Evolutionary conservation across 2,888 invertebrate genomes (phyloP).

Genomic region (Tortrix viridana): DNA sequence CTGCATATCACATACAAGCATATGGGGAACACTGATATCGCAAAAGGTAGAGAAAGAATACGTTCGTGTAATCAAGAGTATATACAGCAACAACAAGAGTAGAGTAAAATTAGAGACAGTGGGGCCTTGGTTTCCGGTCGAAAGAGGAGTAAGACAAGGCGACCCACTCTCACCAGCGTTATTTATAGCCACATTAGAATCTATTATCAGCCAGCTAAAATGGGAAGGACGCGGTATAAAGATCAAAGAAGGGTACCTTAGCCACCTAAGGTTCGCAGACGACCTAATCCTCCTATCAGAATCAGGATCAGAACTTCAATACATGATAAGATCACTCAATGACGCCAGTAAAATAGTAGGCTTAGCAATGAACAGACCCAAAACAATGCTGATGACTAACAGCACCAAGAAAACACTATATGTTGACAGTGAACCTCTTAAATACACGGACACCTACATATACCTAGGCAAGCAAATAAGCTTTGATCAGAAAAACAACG

Average conservation of each 20-base stretch:
- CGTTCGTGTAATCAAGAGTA: constrained; percentile 11
- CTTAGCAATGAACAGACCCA: too few species aligned
- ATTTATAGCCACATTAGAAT: constrained; percentile 34
- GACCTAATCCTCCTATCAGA: constrained; percentile 25
- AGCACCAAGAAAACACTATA: constrained; percentile 7
- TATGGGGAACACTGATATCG: constrained; percentile 8
- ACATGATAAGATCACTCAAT: constrained; percentile 7
- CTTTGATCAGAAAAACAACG: constrained; percentile 2
- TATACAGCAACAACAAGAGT: constrained; percentile 3
- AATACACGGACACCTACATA: too few species aligned
- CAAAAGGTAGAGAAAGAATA: constrained; percentile 11
- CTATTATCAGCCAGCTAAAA: constrained; percentile 41
- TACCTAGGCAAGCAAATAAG: constrained; percentile 3
- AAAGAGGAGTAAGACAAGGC: constrained; percentile 35
- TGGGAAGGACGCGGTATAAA: constrained; percentile 1
- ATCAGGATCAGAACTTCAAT: constrained; percentile 11
- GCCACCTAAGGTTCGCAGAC: constrained; percentile 30
- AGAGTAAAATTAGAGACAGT: constrained; percentile 15
- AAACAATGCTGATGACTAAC: too few species aligned
- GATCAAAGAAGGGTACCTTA: constrained; percentile 4
- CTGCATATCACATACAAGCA: constrained; percentile 8
- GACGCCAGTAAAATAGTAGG: too few species aligned
- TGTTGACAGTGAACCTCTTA: constrained; percentile 11
- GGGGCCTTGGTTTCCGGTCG: constrained; percentile 17
- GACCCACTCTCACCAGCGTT: constrained; percentile 31